Evolutionary conservation across 2,888 invertebrate genomes (phyloP).

Genomic region (Euphydryas editha): DNA sequence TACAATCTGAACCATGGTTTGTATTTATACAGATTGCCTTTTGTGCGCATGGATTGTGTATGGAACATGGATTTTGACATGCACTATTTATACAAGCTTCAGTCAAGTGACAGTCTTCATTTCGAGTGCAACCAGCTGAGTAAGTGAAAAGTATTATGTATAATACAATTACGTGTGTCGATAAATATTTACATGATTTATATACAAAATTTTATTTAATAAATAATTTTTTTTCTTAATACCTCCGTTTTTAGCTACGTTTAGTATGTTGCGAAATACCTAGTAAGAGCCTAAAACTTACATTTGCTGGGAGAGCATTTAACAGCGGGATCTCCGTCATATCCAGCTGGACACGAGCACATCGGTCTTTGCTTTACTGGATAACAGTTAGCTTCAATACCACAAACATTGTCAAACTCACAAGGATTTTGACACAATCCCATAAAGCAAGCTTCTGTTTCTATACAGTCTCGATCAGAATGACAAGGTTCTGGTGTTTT

Average conservation of each 20-base stretch:
- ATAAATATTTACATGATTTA: constrained; percentile 1
- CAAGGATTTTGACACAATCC: constrained; percentile 92
- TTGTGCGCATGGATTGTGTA: constrained; percentile 92
- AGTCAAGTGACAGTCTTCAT: constrained; percentile 92
- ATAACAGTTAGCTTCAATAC: constrained; percentile 89
- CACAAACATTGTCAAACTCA: constrained; percentile 91
- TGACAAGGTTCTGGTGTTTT: constrained; percentile 91
- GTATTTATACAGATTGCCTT: constrained; percentile 94
- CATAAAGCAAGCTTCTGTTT: constrained; percentile 92
- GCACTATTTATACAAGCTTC: constrained; percentile 93
- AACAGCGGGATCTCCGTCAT: constrained; percentile 91
- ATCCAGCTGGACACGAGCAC: constrained; percentile 91
- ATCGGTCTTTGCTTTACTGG: constrained; percentile 92
- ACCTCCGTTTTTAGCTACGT: neutral
- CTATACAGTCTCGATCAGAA: constrained; percentile 92
- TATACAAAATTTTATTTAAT: neutral
- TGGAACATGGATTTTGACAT: constrained; percentile 94
- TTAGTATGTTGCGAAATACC: constrained; percentile 38
- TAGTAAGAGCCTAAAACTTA: constrained; percentile 88
- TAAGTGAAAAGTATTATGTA: constrained; percentile 49
- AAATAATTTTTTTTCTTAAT: neutral
- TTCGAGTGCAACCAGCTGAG: constrained; percentile 92
- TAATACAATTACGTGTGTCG: constrained; percentile 33
- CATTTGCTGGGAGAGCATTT: constrained; percentile 91
- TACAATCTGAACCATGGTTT: constrained; percentile 93